Evolutionary conservation across 2,113 vertebrate genomes (phyloP).

Genomic region (Trogon surrucura): DNA sequence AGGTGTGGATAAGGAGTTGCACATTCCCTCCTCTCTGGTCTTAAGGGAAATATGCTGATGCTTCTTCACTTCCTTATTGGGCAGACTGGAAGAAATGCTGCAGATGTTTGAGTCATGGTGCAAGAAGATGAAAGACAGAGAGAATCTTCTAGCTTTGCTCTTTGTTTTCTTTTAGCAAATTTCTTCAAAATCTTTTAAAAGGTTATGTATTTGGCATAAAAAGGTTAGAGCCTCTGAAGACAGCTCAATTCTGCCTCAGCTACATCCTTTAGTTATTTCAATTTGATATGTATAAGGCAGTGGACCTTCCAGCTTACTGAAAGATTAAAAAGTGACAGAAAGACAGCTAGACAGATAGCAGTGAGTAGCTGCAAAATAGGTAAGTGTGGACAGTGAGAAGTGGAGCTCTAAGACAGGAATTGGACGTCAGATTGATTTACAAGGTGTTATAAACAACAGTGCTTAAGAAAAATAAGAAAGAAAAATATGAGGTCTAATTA

Average conservation of each 20-base stretch:
- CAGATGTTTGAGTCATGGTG: neutral
- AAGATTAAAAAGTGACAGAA: conserved; percentile 54
- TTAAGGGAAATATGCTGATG: neutral
- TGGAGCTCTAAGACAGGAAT: conserved; percentile 5
- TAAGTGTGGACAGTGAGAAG: conserved; percentile 12
- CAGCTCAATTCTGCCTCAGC: conserved; percentile 23
- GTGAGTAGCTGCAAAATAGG: neutral
- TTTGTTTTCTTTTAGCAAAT: neutral
- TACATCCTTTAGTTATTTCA: conserved; percentile 33
- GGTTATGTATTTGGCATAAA: neutral
- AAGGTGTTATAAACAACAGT: neutral
- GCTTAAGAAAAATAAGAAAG: neutral
- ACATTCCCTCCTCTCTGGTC: neutral
- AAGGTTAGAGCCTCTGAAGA: neutral
- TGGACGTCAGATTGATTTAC: conserved; percentile 37
- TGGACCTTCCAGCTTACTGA: conserved; percentile 27
- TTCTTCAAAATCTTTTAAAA: neutral
- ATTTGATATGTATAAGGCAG: conserved; percentile 52
- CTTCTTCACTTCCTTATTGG: neutral
- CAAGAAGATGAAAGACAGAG: neutral
- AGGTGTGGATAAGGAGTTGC: neutral
- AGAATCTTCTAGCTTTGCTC: neutral
- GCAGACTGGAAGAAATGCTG: neutral
- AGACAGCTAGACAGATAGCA: conserved; percentile 47
- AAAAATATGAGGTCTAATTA: neutral